Base-by-base conservation (phyloP, 2,888 invertebrate genomes). In the Hypolimnas misippus region DNA sequence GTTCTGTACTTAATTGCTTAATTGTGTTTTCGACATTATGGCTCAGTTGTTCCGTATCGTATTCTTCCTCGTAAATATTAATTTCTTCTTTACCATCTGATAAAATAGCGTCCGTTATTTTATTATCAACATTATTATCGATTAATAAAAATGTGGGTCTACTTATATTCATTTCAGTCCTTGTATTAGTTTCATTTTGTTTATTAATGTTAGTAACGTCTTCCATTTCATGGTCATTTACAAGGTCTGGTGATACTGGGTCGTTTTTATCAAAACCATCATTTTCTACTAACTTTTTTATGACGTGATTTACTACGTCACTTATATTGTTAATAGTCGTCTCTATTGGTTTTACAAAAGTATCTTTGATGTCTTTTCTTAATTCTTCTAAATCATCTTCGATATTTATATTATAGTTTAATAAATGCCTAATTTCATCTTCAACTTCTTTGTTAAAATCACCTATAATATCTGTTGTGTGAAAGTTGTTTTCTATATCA, bases 361-460 rank as follows among this genome's bases (percentile, higher is more conserved):
- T 86, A 25, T 92, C 92, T 77, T 92, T 88, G 54, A 92, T 92
- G 70, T 92, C 92, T 75, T 88, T 89, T 60, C 89, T 81, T 64
- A 92, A 75, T 76, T 91, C 92, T 74, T 91, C 85, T 75, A 92
- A 77, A 66, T 91, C 90, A 53, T 89, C 88, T 77, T 90, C 84
- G 70, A 90, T 90, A 72, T 89, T 90, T 21, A 91, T 86, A 67
- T 91, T 91, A 69, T 89, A 87, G 75, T 89, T 89, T 31, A 89
- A 77, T 66, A 93, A 80, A 69, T 88, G 87, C 68, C 89, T 93
- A 57, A 93, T 91, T 86, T 93, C 93, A 63, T 93, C 92, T 83
- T 93, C 93, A 42, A 94, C 86, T 84, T 94, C 94, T 77, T 93
- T 93, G 65, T 92, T 93, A 70, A 94, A 94, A 78, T 94, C 92